Evolutionary conservation across 2,888 invertebrate genomes (phyloP).

Genomic region (Endotricha flammealis): DNA sequence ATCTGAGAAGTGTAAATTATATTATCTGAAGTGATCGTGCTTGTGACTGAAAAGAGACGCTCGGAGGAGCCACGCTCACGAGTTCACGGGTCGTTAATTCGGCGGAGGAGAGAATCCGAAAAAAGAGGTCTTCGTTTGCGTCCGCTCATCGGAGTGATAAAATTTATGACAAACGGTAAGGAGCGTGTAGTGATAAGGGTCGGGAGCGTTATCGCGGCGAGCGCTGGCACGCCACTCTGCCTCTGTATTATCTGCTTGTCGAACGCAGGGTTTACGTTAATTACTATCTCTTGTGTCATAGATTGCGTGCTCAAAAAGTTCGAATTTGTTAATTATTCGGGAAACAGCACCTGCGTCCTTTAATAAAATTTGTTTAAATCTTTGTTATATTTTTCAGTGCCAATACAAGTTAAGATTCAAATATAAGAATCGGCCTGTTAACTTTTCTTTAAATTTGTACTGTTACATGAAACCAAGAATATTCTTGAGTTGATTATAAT

Average conservation of each 20-base stretch:
- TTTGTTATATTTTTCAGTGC: no score
- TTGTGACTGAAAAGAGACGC: conserved; percentile 61
- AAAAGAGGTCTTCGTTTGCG: conserved; percentile 55
- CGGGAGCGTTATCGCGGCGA: conserved; percentile 53
- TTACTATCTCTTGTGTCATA: conserved; percentile 31
- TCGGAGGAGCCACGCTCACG: conserved; percentile 54
- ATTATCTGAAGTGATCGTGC: conserved; percentile 53
- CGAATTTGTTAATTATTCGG: no score
- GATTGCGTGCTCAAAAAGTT: no score
- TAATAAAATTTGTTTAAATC: no score
- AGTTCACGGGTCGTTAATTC: conserved; percentile 72
- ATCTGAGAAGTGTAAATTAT: conserved; percentile 34
- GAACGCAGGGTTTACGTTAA: conserved; percentile 34
- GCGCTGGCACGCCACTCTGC: conserved; percentile 29
- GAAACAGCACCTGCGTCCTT: no score
- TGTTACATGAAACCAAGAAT: no score
- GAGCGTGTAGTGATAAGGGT: conserved; percentile 66
- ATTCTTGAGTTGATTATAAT: no score
- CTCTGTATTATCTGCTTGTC: conserved; percentile 33
- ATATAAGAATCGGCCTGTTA: no score
- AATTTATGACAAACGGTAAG: conserved; percentile 77
- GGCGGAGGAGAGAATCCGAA: conserved; percentile 50
- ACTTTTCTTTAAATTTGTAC: no score
- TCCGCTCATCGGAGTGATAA: conserved; percentile 70
- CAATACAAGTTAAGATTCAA: no score